A percentile compares a stretch with the other conserved stretches of the same genome.
Evolutionary conservation across 2,888 invertebrate genomes (phyloP).

Genomic region (Drosophila putrida): DNA sequence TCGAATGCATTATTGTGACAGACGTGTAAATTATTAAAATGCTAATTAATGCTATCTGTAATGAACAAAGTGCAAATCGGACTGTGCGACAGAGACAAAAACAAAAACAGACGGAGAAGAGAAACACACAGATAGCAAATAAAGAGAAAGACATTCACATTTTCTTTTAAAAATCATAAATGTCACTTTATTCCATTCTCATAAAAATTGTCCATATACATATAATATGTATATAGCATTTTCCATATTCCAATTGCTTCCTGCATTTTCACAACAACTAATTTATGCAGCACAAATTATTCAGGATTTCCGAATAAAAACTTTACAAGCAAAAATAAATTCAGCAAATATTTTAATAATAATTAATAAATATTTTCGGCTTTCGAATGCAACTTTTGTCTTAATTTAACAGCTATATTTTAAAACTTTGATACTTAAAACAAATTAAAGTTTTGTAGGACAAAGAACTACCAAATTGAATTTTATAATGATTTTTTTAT

Average conservation of each 20-base stretch:
- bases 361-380: no score
- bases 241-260: conserved; percentile 12
- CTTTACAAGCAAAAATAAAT: no score
- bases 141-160: conserved; percentile 5
- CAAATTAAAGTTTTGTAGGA: no score
- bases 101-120: background rate
- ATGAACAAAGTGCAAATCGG: conserved; percentile 52
- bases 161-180: conserved; percentile 13
- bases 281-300: background rate
- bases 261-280: background rate
- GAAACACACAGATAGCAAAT: background rate
- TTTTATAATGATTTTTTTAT: no score
- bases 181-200: conserved; percentile 7
- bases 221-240: no score
- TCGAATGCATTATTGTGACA: conserved; percentile 59
- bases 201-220: background rate
- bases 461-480: no score
- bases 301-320: no score
- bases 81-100: conserved; percentile 7
- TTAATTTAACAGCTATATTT: no score
- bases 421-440: no score
- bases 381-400: no score
- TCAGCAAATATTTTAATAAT: no score
- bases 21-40: conserved; percentile 65
- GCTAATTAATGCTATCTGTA: conserved; percentile 60